Base-by-base conservation (phyloP, 2,888 invertebrate genomes). In the Sarcophaga carnaria region DNA sequence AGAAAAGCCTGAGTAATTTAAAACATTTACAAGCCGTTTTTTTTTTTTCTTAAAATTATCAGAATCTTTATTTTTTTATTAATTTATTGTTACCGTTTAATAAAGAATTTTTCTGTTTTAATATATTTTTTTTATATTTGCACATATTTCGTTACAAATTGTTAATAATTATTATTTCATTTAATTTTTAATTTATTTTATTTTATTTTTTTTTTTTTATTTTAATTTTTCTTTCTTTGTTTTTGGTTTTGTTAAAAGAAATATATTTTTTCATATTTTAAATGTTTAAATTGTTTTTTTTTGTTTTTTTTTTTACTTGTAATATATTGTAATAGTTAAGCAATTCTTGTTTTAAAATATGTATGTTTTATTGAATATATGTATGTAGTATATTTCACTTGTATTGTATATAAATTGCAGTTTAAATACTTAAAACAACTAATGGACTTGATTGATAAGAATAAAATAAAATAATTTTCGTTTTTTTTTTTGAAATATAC, bases 371-470 rank as follows among this genome's bases (percentile, higher is more conserved):
- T 14, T 14, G 12, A 54, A 54, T 54, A 14, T 54, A 14, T 49
- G 22, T 22, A 22, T 22, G 22, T 22, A 22, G 14, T 49, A 49
- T 49, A 37, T 14, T 49, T 49, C 17, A 54, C 17, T 54, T 17
- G 17, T 17, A 14, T 54, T 54, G 17, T 54, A 37, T 75, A 70
- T 74, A 74, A 64, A 37, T 74, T 49, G 22, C 60, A 60, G 47
- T 49, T 72, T 66, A 74, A 71, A 49, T 47, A 22, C 66, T 80
- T 80, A 66, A 71, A 76, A 25, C 60, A 78, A 82, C 75, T 75
- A 79, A 64, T 81, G 78, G 74, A 69, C 78, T 70, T 37, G 54
- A 1, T 37, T 45, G 67, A 60, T 14, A 67, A 62, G n/a, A 66
- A n/a, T 25, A 54, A 66, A 63, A 62, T 63, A 63, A 64, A 66